Evolutionary conservation across 23 tunicate species (phyloP), one percentile per base, ranked within the genome.

Genomic region (Botrylloides violaceus): DNA sequence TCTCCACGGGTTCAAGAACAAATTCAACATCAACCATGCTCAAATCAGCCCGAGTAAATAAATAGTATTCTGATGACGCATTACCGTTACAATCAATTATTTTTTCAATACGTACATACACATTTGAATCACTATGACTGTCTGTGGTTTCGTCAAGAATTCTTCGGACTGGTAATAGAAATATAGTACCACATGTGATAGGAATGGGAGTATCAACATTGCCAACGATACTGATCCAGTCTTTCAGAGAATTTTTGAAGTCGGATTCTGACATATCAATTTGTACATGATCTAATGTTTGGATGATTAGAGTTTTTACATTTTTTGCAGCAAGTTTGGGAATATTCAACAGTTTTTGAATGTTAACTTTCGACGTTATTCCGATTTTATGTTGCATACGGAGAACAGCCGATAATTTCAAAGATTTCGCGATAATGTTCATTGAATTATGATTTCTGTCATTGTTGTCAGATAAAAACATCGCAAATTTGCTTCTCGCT

Each of bases 321-420:
- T 63, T 63, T 3, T 15, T 63, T 9, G 35, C 33, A 48, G 61
- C 57, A 57, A 26, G 35, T 23, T 21, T 23, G 9, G 80, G 95
- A 7, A 28, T 4, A 7, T 32, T 4, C 4, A 47, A 24, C 35
- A 88, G 28, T 64, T 73, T 82, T 34, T 50, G 65, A 29, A 88
- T 25, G 3, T 76, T 53, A 28, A 88, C 88, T 61, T 66, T 88
- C 2, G 96, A 88, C 24, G 84, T 49, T 3, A 77, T 71, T 37
- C 89, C 81, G 19, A 88, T 73, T 34, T 73, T 66, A 55, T 81
- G 71, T 77, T 88, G 96, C 65, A 78, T 58, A 1, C 96, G 70
- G 1, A 88, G 60, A 27, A 64, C 65, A 22, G 77, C 28, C 2
- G 96, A 70, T 21, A 82, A 76, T 64, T 82, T 77, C 29, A 88